These are phyloP conservation scores for Anarhynchus alexandrinus DNA, from an alignment of 2,113 vertebrate genomes.

Conservation along the genomic window DNA sequence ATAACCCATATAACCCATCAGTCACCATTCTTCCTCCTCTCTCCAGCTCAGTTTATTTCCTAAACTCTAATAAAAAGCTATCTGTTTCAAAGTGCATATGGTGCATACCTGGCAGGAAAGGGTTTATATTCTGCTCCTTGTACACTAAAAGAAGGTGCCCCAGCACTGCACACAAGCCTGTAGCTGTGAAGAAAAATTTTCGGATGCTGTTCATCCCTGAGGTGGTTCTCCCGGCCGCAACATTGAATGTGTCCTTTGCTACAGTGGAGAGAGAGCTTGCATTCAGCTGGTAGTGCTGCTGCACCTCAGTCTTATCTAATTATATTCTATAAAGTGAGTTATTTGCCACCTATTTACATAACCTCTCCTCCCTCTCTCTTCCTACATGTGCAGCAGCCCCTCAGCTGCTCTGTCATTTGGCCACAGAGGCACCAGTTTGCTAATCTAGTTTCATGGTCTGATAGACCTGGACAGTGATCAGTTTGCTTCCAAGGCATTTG, in stretches of 20 bases:
- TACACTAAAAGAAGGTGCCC: not conserved
- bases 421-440: constrained; percentile 4
- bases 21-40: not conserved
- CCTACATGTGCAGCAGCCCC: not conserved
- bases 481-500: constrained; percentile 25
- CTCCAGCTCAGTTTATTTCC: not conserved
- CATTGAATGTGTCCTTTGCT: not conserved
- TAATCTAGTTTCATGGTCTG: constrained; percentile 59
- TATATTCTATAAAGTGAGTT: not conserved
- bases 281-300: not conserved
- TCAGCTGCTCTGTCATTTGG: constrained; percentile 25
- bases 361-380: not conserved
- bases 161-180: not conserved
- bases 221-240: not conserved
- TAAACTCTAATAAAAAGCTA: not conserved
- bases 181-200: not conserved
- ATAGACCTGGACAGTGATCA: constrained; percentile 39
- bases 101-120: not conserved
- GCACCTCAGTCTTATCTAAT: constrained; percentile 14
- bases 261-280: not conserved
- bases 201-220: not conserved
- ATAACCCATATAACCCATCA: not conserved
- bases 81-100: not conserved
- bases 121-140: not conserved
- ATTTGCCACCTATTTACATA: constrained; percentile 40